A percentile compares a stretch with the other conserved stretches of the same genome.
Evolutionary conservation across 2,113 vertebrate species (phyloP).

Genomic region (Daubentonia madagascariensis): DNA sequence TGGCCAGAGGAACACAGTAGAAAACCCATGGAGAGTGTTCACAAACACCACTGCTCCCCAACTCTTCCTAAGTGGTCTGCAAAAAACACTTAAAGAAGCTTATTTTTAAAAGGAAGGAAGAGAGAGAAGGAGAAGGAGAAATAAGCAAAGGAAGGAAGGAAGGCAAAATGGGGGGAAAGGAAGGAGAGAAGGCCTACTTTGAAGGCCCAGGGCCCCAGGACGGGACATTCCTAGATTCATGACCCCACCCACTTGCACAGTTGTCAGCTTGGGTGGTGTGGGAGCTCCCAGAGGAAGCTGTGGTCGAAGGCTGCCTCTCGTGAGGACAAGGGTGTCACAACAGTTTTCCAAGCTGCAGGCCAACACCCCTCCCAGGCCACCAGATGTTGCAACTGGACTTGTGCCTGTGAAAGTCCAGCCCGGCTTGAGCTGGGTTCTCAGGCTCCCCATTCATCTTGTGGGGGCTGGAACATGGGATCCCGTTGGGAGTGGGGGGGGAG

Average conservation of each 20-base stretch:
- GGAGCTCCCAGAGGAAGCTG: constrained; percentile 40
- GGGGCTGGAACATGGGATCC: background rate
- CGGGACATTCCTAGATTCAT: background rate
- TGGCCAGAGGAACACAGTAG: background rate
- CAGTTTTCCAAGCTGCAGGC: constrained; percentile 70
- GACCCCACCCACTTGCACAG: background rate
- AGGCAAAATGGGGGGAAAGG: background rate
- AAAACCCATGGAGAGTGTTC: background rate
- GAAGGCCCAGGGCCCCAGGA: background rate
- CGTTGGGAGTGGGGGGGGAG: background rate
- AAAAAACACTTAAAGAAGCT: background rate
- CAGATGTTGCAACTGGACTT: constrained; percentile 69
- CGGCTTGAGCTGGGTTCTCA: background rate
- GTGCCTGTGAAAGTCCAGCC: background rate
- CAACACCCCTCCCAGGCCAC: constrained; percentile 38
- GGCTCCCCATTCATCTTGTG: background rate
- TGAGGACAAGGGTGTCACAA: constrained; percentile 72
- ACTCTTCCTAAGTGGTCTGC: background rate
- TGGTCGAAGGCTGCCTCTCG: constrained; percentile 47
- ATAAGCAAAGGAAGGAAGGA: background rate
- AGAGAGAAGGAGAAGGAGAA: rapidly evolving
- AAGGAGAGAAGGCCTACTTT: background rate
- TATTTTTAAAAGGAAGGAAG: background rate
- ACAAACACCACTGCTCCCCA: background rate
- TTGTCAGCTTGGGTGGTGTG: constrained; percentile 50